Percentiles rank a stretch among this genome's conserved stretches.
Evolutionary conservation across 1,140 invertebrate species (phyloP).

Genomic region (Chironomus tepperi): DNA sequence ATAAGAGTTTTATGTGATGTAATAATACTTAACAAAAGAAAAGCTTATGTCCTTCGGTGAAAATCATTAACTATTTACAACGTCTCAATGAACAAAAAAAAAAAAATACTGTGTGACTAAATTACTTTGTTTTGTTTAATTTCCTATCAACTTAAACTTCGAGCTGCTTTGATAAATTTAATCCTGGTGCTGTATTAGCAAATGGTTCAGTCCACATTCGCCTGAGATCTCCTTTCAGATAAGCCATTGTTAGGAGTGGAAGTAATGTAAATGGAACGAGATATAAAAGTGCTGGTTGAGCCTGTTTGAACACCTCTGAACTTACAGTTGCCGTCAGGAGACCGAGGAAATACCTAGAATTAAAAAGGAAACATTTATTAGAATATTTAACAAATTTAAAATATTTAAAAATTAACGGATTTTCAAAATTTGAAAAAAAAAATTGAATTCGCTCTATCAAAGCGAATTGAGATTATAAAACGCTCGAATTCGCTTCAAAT

Average conservation of each 20-base stretch:
- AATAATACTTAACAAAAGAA: background rate
- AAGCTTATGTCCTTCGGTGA: no score
- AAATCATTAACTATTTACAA: background rate
- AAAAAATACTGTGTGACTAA: conserved; percentile 4
- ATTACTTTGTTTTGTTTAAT: background rate
- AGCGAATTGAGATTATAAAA: no score
- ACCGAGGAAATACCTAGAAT: conserved; percentile 76
- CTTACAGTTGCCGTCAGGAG: conserved; percentile 93
- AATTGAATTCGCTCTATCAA: no score
- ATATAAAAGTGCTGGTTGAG: conserved; percentile 93
- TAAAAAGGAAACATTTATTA: no score
- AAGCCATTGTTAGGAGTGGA: conserved; percentile 93
- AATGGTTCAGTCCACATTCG: conserved; percentile 98
- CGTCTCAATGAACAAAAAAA: background rate
- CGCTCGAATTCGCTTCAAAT: no score
- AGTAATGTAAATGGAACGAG: conserved; percentile 94
- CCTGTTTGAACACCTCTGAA: conserved; percentile 95
- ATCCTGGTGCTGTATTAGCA: conserved; percentile 63
- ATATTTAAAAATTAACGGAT: no score
- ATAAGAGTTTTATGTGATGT: background rate
- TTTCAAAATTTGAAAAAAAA: no score
- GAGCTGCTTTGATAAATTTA: conserved; percentile 45
- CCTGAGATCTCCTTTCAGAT: conserved; percentile 92
- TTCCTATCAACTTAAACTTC: conserved; percentile 34
- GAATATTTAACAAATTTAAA: no score